phyloP scores from a whole-genome alignment of 2,797 vertebrate genomes.

The Argya squamiceps region DNA sequence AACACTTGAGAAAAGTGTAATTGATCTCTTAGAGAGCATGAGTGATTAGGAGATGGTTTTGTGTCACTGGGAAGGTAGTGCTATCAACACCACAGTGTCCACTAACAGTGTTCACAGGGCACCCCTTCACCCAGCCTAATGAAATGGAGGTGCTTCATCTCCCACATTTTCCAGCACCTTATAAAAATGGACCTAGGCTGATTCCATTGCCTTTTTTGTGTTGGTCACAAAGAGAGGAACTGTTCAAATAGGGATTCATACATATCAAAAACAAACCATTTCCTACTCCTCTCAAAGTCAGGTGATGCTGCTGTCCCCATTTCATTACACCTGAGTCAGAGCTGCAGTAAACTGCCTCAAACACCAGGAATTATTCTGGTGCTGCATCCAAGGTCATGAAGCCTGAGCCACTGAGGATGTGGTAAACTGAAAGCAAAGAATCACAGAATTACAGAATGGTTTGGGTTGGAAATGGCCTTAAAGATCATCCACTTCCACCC shows the following conservation, averaged over 20 bases:
- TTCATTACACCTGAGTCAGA: neutral
- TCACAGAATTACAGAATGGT: neutral
- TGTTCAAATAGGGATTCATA: neutral
- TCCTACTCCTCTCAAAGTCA: neutral
- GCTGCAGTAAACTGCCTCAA: neutral
- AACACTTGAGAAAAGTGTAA: slow-evolving; percentile 50
- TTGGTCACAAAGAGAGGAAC: neutral
- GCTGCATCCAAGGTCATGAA: neutral
- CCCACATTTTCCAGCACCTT: neutral
- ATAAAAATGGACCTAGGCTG: neutral
- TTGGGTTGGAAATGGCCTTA: neutral
- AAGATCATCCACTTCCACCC: accelerated
- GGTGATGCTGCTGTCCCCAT: neutral
- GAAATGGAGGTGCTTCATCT: neutral
- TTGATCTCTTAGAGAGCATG: slow-evolving; percentile 23
- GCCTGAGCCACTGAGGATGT: neutral
- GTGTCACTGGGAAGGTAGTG: neutral
- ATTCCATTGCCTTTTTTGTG: neutral
- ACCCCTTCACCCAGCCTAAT: neutral
- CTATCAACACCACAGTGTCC: slow-evolving; percentile 21
- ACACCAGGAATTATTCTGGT: accelerated
- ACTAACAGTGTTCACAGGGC: neutral
- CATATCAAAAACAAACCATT: neutral
- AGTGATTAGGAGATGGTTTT: slow-evolving; percentile 37
- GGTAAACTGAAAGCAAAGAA: neutral